Conservation (phyloP, 2,113 vertebrate genomes). For the Alexandromys fortis region DNA sequence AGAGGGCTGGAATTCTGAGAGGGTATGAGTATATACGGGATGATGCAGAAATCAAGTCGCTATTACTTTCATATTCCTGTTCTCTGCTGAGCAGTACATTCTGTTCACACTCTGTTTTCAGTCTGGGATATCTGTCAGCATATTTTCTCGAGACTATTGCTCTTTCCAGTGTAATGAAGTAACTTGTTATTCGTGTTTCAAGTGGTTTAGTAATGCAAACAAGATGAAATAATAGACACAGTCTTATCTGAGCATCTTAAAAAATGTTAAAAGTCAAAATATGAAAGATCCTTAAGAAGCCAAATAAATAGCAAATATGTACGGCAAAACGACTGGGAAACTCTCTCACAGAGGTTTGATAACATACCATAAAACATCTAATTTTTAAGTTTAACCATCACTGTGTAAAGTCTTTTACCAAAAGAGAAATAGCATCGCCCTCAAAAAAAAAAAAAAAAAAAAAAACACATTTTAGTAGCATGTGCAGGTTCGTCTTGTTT, state of each 20-base stretch:
- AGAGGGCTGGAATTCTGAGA: neutral
- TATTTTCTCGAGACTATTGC: neutral
- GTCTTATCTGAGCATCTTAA: neutral
- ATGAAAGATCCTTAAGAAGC: neutral
- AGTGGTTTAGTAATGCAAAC: neutral
- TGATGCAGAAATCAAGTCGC: neutral
- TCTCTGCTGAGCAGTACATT: neutral
- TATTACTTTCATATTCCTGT: neutral
- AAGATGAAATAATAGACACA: neutral
- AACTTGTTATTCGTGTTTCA: neutral
- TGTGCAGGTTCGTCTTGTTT: conserved; percentile 25
- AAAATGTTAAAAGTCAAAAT: neutral
- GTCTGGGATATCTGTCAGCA: neutral
- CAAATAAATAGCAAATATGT: neutral
- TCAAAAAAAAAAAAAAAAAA: neutral
- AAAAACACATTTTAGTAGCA: conserved; percentile 42
- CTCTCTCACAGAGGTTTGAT: neutral
- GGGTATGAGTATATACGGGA: neutral
- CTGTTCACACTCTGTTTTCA: neutral
- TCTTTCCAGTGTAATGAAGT: neutral
- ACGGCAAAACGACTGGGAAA: neutral
- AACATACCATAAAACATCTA: conserved; percentile 11
- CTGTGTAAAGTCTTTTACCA: neutral
- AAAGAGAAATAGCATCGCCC: conserved; percentile 22
- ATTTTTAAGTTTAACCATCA: conserved; percentile 34